Conservation (phyloP, 2,113 vertebrate genomes). For the Bettongia penicillata region DNA sequence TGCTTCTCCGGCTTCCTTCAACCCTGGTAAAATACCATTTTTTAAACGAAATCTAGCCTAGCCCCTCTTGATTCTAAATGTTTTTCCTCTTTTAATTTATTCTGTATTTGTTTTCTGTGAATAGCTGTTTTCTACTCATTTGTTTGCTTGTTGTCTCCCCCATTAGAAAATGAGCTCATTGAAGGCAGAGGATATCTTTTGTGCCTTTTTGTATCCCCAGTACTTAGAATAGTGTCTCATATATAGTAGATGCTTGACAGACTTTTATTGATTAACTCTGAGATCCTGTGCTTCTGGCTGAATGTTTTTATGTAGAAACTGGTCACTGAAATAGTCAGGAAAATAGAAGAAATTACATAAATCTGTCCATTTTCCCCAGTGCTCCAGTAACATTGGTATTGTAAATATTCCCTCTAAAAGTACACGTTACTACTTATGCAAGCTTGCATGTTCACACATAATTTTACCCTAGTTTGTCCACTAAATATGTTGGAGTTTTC, state of each 20-base stretch:
- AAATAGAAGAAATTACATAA: neutral
- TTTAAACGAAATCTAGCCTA: neutral
- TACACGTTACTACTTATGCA: neutral
- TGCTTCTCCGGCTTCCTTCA: neutral
- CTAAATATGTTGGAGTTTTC: neutral
- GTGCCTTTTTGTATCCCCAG: neutral
- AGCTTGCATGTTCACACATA: neutral
- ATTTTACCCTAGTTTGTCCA: neutral
- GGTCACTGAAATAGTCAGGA: neutral
- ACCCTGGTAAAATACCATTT: neutral
- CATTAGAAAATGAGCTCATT: neutral
- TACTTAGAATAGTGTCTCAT: neutral
- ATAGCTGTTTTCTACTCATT: too few relatives aligned
- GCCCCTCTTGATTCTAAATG: neutral
- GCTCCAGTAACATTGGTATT: neutral
- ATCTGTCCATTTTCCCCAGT: neutral
- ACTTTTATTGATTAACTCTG: neutral
- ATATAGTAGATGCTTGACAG: neutral
- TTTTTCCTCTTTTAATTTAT: neutral
- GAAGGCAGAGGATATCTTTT: neutral
- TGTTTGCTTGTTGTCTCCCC: neutral
- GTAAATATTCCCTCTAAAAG: neutral
- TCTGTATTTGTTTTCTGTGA: neutral
- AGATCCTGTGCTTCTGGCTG: neutral
- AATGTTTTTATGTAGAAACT: neutral